Base-by-base conservation (phyloP, 2,888 invertebrate species). In the Andrena haemorrhoa region DNA sequence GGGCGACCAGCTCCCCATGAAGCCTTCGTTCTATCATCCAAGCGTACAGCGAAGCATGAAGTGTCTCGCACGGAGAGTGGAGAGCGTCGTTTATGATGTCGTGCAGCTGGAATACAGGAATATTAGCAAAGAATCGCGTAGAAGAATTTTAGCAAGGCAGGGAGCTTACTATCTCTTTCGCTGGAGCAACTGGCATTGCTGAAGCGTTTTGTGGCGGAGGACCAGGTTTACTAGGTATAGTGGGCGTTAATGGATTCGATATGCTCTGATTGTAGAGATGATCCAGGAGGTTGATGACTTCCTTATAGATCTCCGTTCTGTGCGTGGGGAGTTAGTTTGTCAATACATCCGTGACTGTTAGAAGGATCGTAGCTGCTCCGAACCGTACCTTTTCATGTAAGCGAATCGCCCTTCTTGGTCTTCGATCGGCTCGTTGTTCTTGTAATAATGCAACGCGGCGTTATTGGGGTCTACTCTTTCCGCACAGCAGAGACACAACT, bases 21-120 rank as follows among this genome's bases (percentile, higher is more conserved):
- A 98, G 95, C 86, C 97, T 95, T 92, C 97, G 96, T 0, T 96
- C 95, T 84, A 98, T 96, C 92, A 99, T 96, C 99, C 99, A 99
- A 89, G 98, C 97, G 93, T 99, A 99, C 0, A 99, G 95, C 0
- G 98, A 96, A 0, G 98, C 97, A 91, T 99, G 99, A 77, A 98
- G 95, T 20, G 98, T 95, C 92, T 99, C 98, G 94, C 99, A 99
- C 5, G 96, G 95, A 5, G 96, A 95, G 65, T 96, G 95, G 16
- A 97, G 94, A 75, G 96, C 96, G 88, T 96, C 96, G 87, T 95
- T 95, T 23, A 97, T 96, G 29, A 97, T 95, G 91, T 95, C 94
- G 68, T 95, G 94, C 56, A 96, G 95, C 95, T 96, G 91, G 33
- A 94, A 92, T 1, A 69, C 26, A 60, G n/a, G 31, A 20, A 29